Conservation (phyloP, 1,140 invertebrate genomes). For the Amphibalanus amphitrite region DNA sequence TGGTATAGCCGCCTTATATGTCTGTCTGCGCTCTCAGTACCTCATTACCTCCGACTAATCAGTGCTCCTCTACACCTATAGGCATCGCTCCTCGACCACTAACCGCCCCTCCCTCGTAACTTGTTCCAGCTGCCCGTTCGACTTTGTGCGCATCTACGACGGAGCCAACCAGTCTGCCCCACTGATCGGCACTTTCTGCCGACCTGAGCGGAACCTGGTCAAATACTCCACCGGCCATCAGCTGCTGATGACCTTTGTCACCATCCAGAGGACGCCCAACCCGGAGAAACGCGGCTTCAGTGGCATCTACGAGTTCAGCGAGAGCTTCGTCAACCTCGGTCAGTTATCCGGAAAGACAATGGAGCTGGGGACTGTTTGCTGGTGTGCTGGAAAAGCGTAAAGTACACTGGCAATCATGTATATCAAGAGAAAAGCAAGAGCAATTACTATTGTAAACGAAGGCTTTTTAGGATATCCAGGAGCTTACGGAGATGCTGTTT, state of each 20-base stretch:
- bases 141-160: constrained; percentile 92
- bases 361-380: too few species aligned
- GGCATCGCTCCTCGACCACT: too few species aligned
- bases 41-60: too few species aligned
- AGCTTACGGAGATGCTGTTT: too few species aligned
- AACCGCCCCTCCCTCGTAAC: too few species aligned
- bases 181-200: constrained; percentile 92
- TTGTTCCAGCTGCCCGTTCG: constrained; percentile 80
- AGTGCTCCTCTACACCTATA: too few species aligned
- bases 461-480: too few species aligned
- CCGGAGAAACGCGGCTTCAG: constrained; percentile 88
- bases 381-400: too few species aligned
- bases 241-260: constrained; percentile 75
- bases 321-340: constrained; percentile 91
- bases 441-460: too few species aligned
- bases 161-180: constrained; percentile 65
- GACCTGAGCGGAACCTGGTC: constrained; percentile 86
- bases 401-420: background rate
- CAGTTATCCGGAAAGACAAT: too few species aligned
- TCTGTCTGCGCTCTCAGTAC: background rate
- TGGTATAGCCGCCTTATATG: too few species aligned
- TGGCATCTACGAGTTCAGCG: constrained; percentile 88
- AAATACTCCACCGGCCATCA: constrained; percentile 80
- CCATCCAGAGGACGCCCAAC: constrained; percentile 68
- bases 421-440: background rate